Evolutionary conservation across 2,888 invertebrate species (phyloP).

Genomic region (Marronus borbonicus): DNA sequence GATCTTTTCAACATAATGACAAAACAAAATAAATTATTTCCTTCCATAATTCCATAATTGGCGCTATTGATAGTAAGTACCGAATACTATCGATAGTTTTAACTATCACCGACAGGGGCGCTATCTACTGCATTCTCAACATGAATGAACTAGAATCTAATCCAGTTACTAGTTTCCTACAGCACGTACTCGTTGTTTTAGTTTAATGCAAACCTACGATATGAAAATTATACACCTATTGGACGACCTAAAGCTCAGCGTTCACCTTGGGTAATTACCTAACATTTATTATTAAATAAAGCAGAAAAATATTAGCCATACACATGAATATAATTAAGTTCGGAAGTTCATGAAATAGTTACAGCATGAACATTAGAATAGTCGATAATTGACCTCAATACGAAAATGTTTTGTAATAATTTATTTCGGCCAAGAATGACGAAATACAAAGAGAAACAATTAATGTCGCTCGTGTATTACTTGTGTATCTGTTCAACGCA

Average conservation of each 20-base stretch:
- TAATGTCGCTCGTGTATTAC: neutral
- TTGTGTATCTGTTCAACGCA: neutral
- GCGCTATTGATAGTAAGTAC: too few species aligned
- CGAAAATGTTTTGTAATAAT: neutral
- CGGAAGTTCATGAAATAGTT: conserved; percentile 19
- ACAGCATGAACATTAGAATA: conserved; percentile 23
- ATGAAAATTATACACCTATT: too few species aligned
- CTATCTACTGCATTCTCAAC: too few species aligned
- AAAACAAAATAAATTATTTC: too few species aligned
- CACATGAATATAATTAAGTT: neutral
- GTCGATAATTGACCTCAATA: conserved; percentile 23
- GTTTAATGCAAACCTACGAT: neutral
- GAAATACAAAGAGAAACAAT: neutral
- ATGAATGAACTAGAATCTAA: too few species aligned
- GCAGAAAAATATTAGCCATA: neutral
- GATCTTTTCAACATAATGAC: too few species aligned
- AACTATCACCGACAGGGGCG: too few species aligned
- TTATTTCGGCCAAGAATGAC: neutral
- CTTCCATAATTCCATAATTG: too few species aligned
- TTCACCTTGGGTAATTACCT: neutral
- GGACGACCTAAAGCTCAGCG: too few species aligned
- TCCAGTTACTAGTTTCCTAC: too few species aligned
- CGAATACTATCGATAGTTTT: too few species aligned
- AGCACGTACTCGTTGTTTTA: too few species aligned
- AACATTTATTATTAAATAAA: neutral